Base-by-base conservation (phyloP, 2,113 vertebrate genomes). In the Menura novaehollandiae region DNA sequence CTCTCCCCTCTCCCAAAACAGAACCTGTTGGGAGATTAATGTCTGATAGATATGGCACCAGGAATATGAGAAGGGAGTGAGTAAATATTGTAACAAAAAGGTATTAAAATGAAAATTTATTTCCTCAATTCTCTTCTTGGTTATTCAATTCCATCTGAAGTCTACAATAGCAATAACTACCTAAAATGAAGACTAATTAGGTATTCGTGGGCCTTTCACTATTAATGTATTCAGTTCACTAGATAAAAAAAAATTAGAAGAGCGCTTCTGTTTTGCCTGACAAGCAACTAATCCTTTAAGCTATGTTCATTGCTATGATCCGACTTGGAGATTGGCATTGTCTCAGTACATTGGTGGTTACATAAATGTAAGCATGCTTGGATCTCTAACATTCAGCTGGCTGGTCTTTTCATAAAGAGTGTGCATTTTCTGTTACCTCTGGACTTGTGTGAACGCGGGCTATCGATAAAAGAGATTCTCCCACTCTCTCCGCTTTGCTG, bases 221-320 rank as follows among this genome's bases (percentile, higher is more conserved):
- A 39, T 49, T 74, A 76, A 59, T 60, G 60, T 23, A 91, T 20
- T 81, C 69, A 33, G 33, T 58, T 91, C 51, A 66, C n/a, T 12
- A 66, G 74, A 80, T 14, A 33, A 47, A 56, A 32, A 37, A 18
- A 39, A 39, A 64, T 17, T 9, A 35, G 43, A 47, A 44, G 28
- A 66, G 23, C 32, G 43, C 44, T 91, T 84, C 68, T 67, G 47
- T 77, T 95, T 68, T 79, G 69, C 80, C 89, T 82, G 76, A 95
- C 56, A 89, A 72, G 60, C 64, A 81, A 56, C 44, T 89, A 94
- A 96, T 92, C 80, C 86, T 76, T 87, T 93, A 92, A 92, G 66
- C 49, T 77, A 55, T 30, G 41, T 59, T 78, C 69, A 51, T 7
- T 69, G 85, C 80, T 83, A 73, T 9, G 13, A 79, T 73, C 85